phyloP scores from a whole-genome alignment of 2,797 vertebrate genomes.

The Xiphorhynchus erythropygius region DNA sequence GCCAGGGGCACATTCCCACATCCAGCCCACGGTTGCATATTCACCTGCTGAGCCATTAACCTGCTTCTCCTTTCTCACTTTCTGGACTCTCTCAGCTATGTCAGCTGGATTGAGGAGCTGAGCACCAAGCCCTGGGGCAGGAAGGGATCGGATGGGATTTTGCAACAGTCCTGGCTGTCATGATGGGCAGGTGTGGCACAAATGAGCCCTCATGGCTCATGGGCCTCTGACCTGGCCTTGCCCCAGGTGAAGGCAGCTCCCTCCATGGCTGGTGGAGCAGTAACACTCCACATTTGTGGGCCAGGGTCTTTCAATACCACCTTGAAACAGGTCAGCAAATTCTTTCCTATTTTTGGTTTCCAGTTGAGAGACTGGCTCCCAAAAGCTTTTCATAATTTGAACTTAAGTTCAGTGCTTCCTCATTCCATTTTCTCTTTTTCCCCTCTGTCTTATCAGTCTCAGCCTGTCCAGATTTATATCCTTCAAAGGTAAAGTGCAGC shows the following conservation, averaged over 20 bases:
- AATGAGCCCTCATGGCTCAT: neutral
- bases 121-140: neutral
- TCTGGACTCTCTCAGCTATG: neutral
- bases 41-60: neutral
- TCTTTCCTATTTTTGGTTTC: neutral
- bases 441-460: neutral
- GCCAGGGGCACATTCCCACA: neutral
- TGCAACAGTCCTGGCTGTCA: neutral
- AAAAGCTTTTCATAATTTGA: neutral
- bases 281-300: neutral
- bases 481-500: slow-evolving; percentile 40
- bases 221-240: neutral
- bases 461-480: slow-evolving; percentile 20
- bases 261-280: neutral
- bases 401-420: neutral
- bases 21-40: neutral
- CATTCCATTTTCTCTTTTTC: neutral
- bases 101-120: neutral
- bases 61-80: neutral
- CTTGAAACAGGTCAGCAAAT: neutral
- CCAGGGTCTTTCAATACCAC: neutral
- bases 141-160: neutral
- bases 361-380: neutral
- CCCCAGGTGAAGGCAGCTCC: neutral
- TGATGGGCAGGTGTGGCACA: neutral